These are phyloP conservation scores for Anguilla marmorata DNA, from an alignment of 2,797 vertebrate genomes.

Conservation along the genomic window DNA sequence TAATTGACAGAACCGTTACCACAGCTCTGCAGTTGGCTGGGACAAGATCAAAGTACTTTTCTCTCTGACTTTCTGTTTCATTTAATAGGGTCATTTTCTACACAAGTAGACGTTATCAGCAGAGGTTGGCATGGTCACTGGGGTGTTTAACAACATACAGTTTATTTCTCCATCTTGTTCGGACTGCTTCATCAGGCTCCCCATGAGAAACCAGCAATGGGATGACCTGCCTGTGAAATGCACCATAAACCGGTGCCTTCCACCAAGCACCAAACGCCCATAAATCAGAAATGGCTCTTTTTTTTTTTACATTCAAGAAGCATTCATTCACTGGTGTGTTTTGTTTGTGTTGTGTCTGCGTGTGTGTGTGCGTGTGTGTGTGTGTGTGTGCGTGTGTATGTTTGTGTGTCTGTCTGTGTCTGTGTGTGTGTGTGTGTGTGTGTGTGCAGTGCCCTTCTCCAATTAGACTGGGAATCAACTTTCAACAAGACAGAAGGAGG, in stretches of 20 bases:
- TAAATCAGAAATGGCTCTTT: neutral
- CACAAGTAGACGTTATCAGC: neutral
- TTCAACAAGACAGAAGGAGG: slow-evolving; percentile 12
- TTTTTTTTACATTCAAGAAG: neutral
- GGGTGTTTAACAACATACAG: neutral
- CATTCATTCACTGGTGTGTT: slow-evolving; percentile 46
- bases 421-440: slow-evolving; percentile 19
- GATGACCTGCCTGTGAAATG: neutral
- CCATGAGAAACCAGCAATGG: neutral
- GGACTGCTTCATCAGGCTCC: neutral
- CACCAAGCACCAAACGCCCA: neutral
- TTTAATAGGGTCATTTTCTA: neutral
- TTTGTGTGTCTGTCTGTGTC: slow-evolving; percentile 44
- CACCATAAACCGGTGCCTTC: neutral
- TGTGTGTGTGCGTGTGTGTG: slow-evolving; percentile 42
- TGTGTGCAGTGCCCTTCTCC: slow-evolving; percentile 19
- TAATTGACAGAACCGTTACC: neutral
- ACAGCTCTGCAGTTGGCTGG: neutral
- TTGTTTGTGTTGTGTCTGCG: slow-evolving; percentile 31
- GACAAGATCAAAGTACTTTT: neutral
- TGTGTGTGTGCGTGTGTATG: slow-evolving; percentile 30
- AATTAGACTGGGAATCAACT: slow-evolving; percentile 22
- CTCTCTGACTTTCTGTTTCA: slow-evolving; percentile 1
- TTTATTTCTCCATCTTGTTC: slow-evolving; percentile 1
- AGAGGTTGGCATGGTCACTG: neutral